Base-by-base conservation (phyloP, 2,888 invertebrate species). In the Tiliacea citrago region DNA sequence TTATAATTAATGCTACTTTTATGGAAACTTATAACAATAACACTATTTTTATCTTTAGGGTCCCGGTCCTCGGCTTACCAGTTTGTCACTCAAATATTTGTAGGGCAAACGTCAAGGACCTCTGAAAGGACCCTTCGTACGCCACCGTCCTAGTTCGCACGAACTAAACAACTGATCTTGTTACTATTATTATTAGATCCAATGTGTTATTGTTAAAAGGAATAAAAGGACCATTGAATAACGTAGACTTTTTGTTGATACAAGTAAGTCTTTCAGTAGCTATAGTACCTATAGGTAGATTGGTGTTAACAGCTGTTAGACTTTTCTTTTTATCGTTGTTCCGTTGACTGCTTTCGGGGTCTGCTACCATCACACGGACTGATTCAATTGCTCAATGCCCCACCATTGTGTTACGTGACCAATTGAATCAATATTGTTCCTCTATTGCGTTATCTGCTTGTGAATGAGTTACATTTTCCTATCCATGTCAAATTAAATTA, bases 11-110 rank as follows among this genome's bases (percentile, higher is more conserved):
- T 49, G 24, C n/a, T 61, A 57, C 24, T 68, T 66, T 61, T 51
- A 57, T 65, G 24, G 12, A 53, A 1, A 60, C 29, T n/a, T n/a
- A 13, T n/a, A 53, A 67, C 35, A 57, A 39, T 60, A 58, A 57
- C 24, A 69, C 21, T 71, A 73, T 68, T 73, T 61, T 57, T 77
- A 47, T 67, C n/a, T 57, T 47, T 47, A 47, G 29, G 58, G 66
- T 60, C 84, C 69, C 72, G 74, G 73, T 82, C 84, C 66, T 65
- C 29, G 39, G 67, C 42, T 62, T 65, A 68, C 73, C 75, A 62
- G 58, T 86, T 89, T 90, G 87, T 87, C 88, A 86, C 86, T 89
- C 86, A 91, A 92, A 92, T 92, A 93, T 92, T 92, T 91, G 92
- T 88, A 85, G 88, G 86, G 82, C 86, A 88, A 88, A 87, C 86